These are phyloP conservation scores for Thunnus albacares DNA, from an alignment of 2,797 vertebrate genomes.

Conservation along the genomic window DNA sequence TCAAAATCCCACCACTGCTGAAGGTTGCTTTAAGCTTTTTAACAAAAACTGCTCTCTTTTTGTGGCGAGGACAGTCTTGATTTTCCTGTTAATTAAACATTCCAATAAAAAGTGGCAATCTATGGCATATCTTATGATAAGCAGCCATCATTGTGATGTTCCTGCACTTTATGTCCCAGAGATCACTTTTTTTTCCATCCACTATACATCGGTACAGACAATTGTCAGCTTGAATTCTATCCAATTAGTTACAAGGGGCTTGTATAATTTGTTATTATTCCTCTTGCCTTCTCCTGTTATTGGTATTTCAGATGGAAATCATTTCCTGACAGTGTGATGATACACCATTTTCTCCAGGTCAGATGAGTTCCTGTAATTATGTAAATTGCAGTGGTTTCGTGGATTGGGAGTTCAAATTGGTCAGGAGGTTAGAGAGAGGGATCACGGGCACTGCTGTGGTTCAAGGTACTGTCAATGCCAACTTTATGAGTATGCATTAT, in stretches of 20 bases:
- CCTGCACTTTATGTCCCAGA: background rate
- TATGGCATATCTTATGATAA: background rate
- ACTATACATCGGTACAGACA: conserved; percentile 15
- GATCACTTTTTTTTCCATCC: background rate
- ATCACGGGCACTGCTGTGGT: conserved; percentile 46
- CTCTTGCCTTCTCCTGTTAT: conserved; percentile 29
- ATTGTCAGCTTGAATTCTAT: conserved; percentile 34
- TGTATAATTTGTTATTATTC: conserved; percentile 55
- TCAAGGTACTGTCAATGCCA: conserved; percentile 61
- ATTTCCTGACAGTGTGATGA: conserved; percentile 57
- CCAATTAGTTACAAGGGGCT: conserved; percentile 46
- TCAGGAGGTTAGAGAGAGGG: conserved; percentile 46
- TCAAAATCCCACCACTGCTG: too few species aligned
- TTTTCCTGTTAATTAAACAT: background rate
- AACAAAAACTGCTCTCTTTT: background rate
- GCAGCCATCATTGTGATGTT: background rate
- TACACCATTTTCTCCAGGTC: conserved; percentile 64
- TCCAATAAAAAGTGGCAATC: background rate
- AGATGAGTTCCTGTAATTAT: conserved; percentile 73
- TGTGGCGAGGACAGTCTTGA: background rate
- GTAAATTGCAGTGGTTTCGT: conserved; percentile 58
- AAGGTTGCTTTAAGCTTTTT: background rate
- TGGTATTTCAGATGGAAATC: conserved; percentile 61
- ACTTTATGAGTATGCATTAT: conserved; percentile 33
- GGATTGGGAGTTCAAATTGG: conserved; percentile 43